Base-by-base conservation (phyloP, 1,140 invertebrate species). In the Harlomillsia oculata region DNA sequence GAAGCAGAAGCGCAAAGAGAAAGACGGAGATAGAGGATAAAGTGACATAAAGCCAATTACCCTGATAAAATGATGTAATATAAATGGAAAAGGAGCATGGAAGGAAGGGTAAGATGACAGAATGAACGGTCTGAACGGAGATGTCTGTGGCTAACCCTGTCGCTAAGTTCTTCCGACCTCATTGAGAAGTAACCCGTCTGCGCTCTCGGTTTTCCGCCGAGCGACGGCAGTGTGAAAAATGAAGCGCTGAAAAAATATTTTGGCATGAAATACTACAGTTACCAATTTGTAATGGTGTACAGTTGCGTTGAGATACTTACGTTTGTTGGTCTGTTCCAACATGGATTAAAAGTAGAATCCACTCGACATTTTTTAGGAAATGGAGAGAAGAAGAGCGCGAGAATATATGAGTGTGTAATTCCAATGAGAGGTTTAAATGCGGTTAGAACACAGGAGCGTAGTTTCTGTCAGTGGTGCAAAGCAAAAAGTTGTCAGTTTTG, bases 161-260 rank as follows among this genome's bases (percentile, higher is more conserved):
- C n/a, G n/a, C n/a, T n/a, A n/a, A n/a, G n/a, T n/a, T n/a, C n/a
- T n/a, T n/a, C n/a, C n/a, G n/a, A n/a, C n/a, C n/a, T n/a, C n/a
- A n/a, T n/a, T n/a, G n/a, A n/a, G n/a, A n/a, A n/a, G n/a, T n/a
- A n/a, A n/a, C n/a, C n/a, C n/a, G n/a, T n/a, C n/a, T n/a, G n/a
- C n/a, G n/a, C n/a, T n/a, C n/a, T n/a, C n/a, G n/a, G n/a, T n/a
- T 34, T 34, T 34, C 30, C 30, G 6, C 14, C 30, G 6, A 8
- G 14, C 48, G 48, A 50, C 48, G 34, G 53, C 39, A 46, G 59
- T 61, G 59, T 62, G 60, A 64, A 64, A 64, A 64, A 64, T 64
- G 59, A 57, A 54, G 55, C 62, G 62, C 49, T 63, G 62, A 64
- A 59, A 64, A 64, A 64, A 64, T 64, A 64, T 60, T 64, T 64